Evolutionary conservation across 2,797 vertebrate genomes (phyloP).

Genomic region (Danionella dracula): DNA sequence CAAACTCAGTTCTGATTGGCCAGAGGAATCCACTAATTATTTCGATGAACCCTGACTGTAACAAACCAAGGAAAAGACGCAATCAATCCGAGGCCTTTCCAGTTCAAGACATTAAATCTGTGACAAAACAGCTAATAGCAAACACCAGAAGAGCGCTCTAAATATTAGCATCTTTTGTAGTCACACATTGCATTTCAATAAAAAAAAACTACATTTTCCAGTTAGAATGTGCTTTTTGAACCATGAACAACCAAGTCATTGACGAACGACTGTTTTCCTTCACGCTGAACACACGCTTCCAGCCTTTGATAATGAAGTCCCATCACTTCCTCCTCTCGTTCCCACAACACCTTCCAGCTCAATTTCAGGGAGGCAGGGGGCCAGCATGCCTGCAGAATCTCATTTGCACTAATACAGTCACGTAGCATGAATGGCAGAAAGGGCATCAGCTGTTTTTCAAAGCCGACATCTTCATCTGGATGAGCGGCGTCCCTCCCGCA

Average conservation of each 20-base stretch:
- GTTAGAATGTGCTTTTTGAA: background rate
- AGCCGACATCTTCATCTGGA: slow-evolving; percentile 18
- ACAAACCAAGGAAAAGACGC: too few species aligned
- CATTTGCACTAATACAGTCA: background rate
- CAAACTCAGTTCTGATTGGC: too few species aligned
- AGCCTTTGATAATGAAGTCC: background rate
- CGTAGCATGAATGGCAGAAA: slow-evolving; percentile 8
- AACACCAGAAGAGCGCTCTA: too few species aligned
- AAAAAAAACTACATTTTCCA: too few species aligned
- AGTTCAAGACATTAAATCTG: too few species aligned
- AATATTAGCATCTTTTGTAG: too few species aligned
- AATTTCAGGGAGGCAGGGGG: background rate
- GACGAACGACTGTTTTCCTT: background rate
- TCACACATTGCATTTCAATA: too few species aligned
- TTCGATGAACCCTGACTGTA: background rate
- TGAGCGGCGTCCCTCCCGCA: background rate
- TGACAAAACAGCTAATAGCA: too few species aligned
- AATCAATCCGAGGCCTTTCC: too few species aligned
- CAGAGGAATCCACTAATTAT: too few species aligned
- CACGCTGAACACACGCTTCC: slow-evolving; percentile 1
- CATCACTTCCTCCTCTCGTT: background rate
- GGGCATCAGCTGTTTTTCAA: slow-evolving; percentile 26
- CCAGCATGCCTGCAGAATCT: background rate
- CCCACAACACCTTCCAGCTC: slow-evolving; percentile 12
- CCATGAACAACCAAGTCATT: background rate